Percentiles rank a stretch among this genome's conserved stretches.
These are phyloP conservation scores for Caenorhabditis japonica DNA, from an alignment of 2,888 invertebrate genomes.

Conservation along the genomic window DNA sequence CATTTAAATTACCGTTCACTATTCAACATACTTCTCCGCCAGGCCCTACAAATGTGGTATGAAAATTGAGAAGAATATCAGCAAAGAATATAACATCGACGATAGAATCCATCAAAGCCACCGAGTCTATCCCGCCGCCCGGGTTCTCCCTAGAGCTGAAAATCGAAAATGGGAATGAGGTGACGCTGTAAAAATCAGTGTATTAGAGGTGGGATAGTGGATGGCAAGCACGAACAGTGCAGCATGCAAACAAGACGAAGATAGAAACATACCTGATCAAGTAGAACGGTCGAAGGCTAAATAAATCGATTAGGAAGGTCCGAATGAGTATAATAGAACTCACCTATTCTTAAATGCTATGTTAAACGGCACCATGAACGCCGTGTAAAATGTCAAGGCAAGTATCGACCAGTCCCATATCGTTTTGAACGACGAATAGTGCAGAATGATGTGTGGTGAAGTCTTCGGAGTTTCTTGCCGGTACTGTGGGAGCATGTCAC, in stretches of 20 bases:
- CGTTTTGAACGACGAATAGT: constrained; percentile 98
- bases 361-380: constrained; percentile 98
- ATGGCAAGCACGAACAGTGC: too few relatives aligned
- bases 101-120: constrained; percentile 83
- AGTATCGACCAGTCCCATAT: constrained; percentile 99
- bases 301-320: constrained; percentile 8
- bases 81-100: constrained; percentile 99
- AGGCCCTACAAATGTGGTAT: constrained; percentile 98
- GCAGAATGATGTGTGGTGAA: constrained; percentile 97
- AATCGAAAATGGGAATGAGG: constrained; percentile 7
- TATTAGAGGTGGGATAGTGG: too few relatives aligned
- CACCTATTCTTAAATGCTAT: constrained; percentile 96
- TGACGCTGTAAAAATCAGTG: too few relatives aligned
- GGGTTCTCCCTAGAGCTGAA: constrained; percentile 58
- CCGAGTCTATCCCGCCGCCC: constrained; percentile 70
- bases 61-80: constrained; percentile 99
- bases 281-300: constrained; percentile 48
- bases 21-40: constrained; percentile 79
- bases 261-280: constrained; percentile 44
- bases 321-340: constrained; percentile 84
- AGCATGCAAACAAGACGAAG: too few relatives aligned
- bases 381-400: constrained; percentile 99
- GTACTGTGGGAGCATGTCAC: constrained; percentile 97
- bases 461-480: constrained; percentile 99
- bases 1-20: background rate